Base-by-base conservation (phyloP, 2,888 invertebrate species). In the Euphydryas editha region DNA sequence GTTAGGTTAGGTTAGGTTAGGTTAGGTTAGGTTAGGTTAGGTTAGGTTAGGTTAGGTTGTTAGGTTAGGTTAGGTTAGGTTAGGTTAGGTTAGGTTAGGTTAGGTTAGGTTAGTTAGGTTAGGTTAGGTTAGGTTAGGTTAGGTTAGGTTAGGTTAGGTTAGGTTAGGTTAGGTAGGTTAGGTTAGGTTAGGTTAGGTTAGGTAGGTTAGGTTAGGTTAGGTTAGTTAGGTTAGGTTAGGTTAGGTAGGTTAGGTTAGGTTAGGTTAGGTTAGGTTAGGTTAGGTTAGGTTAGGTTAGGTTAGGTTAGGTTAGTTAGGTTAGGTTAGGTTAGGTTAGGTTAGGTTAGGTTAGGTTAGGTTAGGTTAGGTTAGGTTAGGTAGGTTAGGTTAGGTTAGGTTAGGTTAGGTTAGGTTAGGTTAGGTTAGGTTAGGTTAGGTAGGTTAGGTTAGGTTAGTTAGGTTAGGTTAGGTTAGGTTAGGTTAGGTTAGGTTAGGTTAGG, bases 401-500 rank as follows among this genome's bases (percentile, higher is more conserved):
- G 74, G 72, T 72, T 73, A 72, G 73, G 73, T 74, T 72, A 72
- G 75, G 72, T 73, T 73, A 73, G 74, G 74, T 72, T 72, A 72
- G 75, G 73, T 73, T 73, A 72, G 75, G 74, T 74, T 73, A 73
- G n/a, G n/a, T n/a, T n/a, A n/a, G n/a, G n/a, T n/a, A n/a, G n/a
- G n/a, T n/a, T n/a, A n/a, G n/a, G n/a, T 72, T 69, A 71, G 72
- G 71, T 72, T 71, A 73, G 75, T 73, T 74, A 75, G 75, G 75
- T 73, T 73, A 73, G 75, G 75, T 73, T 72, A 73, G 73, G 73
- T 72, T 66, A 71, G 73, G 72, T 72, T 73, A 73, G 71, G 73
- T 73, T 72, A 73, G 73, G 72, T 72, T 72, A 73, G 75, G 73
- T 65, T 72, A 69, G 71, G 71, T 72, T 67, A 69, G 72, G 71